These are phyloP conservation scores for Notodonta ziczac DNA, from an alignment of 2,888 invertebrate genomes.

Conservation along the genomic window DNA sequence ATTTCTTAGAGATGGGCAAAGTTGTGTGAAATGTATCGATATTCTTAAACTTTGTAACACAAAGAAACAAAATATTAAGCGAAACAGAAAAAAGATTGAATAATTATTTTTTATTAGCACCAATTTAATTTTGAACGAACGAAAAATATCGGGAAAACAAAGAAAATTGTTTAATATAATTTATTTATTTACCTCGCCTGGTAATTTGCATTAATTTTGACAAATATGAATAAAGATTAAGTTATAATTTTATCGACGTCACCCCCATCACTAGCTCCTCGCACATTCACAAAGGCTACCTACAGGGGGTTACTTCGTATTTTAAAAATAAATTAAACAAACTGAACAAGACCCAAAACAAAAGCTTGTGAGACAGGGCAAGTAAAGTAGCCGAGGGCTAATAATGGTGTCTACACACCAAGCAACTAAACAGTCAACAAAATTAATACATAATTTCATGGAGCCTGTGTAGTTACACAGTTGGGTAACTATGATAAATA, in stretches of 20 bases:
- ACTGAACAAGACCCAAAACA: constrained; percentile 24
- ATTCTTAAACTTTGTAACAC: not conserved
- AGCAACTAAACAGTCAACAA: not conserved
- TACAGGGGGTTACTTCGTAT: constrained; percentile 12
- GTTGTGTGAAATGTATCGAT: constrained; percentile 33
- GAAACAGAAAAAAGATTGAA: too few species aligned
- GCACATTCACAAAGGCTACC: constrained; percentile 16
- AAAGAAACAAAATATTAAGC: too few species aligned
- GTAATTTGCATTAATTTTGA: too few species aligned
- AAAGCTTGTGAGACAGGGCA: constrained; percentile 27
- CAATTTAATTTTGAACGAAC: too few species aligned
- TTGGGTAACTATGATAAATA: too few species aligned
- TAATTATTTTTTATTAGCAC: too few species aligned
- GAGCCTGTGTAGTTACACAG: too few species aligned
- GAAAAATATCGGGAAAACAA: too few species aligned
- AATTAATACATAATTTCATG: too few species aligned
- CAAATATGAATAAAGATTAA: too few species aligned
- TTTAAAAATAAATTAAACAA: constrained; percentile 20
- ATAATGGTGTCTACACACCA: constrained; percentile 15
- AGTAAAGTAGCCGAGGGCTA: constrained; percentile 34
- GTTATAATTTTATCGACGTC: constrained; percentile 13
- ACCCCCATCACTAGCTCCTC: constrained; percentile 10
- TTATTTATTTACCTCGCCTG: too few species aligned
- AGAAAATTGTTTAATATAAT: too few species aligned
- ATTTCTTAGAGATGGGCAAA: constrained; percentile 33